phyloP scores from a whole-genome alignment of 2,888 invertebrate genomes.

The Drosophila prostipennis region DNA sequence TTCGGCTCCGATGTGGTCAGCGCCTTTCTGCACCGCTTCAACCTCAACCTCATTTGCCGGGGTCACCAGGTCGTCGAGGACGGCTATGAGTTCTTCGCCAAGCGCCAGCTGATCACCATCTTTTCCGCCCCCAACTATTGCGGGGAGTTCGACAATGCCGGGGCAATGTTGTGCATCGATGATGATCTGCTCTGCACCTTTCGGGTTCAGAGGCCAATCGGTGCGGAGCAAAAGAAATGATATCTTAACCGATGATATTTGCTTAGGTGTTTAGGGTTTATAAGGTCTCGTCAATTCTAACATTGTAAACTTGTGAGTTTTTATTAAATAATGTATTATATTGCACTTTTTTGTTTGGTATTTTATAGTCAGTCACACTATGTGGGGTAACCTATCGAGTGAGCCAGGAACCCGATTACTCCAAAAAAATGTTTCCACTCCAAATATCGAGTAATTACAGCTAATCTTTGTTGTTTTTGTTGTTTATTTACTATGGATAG shows the following conservation, averaged over 20 bases:
- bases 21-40: constrained; percentile 98
- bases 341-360: background rate
- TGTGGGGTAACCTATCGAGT: no score
- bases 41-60: constrained; percentile 92
- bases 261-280: background rate
- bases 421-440: no score
- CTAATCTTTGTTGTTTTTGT: no score
- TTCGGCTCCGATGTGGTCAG: constrained; percentile 98
- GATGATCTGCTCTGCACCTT: constrained; percentile 99
- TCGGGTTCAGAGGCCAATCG: constrained; percentile 92
- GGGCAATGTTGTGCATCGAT: constrained; percentile 97
- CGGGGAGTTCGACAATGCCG: constrained; percentile 93
- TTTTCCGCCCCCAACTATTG: constrained; percentile 97
- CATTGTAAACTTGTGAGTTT: background rate
- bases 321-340: no score
- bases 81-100: constrained; percentile 98
- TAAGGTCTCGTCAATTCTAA: background rate
- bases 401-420: no score
- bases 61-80: constrained; percentile 96
- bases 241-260: background rate
- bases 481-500: no score
- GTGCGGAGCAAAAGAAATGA: no score
- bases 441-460: no score
- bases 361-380: no score
- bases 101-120: constrained; percentile 95